Base-by-base conservation (phyloP, 2,113 vertebrate species). In the Illadopsis cleaveri region DNA sequence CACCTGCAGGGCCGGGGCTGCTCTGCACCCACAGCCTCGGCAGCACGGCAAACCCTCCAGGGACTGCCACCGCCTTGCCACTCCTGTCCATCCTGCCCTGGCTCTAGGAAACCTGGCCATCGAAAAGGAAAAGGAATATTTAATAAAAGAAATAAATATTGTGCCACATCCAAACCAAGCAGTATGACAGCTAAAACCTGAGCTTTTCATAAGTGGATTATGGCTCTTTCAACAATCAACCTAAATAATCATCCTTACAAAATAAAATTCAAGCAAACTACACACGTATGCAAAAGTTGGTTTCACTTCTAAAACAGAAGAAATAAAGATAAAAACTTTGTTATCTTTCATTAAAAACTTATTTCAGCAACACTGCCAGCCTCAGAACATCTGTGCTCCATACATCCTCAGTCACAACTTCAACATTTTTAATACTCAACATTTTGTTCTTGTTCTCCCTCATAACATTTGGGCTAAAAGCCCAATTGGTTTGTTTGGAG, bases 371-470 rank as follows among this genome's bases (percentile, higher is more conserved):
- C 76, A 78, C 66, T 65, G 54, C 54, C 84, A 89, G 77, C 68
- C 56, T 75, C 87, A 75, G 44, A 95, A 95, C 93, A 96, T 94
- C 91, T 94, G 94, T 65, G 75, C 61, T 86, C 81, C 92, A 89
- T 54, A 84, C 45, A 94, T 68, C 30, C 86, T 86, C 61, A 73
- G 62, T 66, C 73, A 33, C 40, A 89, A 84, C 72, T 90, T 92
- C 5, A 79, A 72, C 51, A 64, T 86, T 75, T 91, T 97, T 96
- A 94, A 92, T 94, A 92, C 54, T 37, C 70, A 90, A 82, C 72
- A 84, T 91, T 94, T 95, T 93, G 68, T 80, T 93, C 94, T 61
- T 86, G 47, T 20, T 91, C 79, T 94, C 70, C 82, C 56, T 90
- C 77, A 8, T 65, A 94, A 69, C 76, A 89, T 64, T 90, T 78